Conservation (phyloP, 2,797 vertebrate species). For the Salmo trutta region DNA sequence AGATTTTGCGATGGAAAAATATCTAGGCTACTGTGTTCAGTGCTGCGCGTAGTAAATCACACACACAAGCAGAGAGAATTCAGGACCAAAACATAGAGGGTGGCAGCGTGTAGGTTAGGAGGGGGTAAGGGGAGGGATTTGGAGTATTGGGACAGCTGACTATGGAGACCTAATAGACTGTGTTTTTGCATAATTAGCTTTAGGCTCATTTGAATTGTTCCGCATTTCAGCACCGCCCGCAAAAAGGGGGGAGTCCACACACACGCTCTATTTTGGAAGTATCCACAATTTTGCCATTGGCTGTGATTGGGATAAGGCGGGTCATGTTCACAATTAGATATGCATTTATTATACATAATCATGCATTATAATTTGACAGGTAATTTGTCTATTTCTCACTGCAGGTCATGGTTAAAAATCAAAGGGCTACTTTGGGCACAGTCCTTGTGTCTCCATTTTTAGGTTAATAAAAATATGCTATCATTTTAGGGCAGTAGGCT, state of each 20-base stretch:
- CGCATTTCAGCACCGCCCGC: slow-evolving; percentile 22
- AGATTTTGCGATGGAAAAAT: not conserved
- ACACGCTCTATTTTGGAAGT: not conserved
- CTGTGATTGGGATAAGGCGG: not conserved
- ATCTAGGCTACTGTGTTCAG: not conserved
- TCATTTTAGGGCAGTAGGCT: not conserved
- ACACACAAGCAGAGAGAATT: slow-evolving; percentile 22
- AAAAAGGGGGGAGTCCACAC: slow-evolving; percentile 15
- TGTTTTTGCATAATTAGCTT: slow-evolving; percentile 20
- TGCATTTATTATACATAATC: not conserved
- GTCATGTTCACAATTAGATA: slow-evolving; percentile 2
- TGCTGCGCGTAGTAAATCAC: not conserved
- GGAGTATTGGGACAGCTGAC: not conserved
- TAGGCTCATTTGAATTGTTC: slow-evolving; percentile 43
- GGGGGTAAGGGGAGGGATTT: slow-evolving; percentile 30
- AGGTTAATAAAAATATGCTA: not conserved
- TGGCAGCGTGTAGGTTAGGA: not conserved
- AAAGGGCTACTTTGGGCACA: not conserved
- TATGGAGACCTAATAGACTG: slow-evolving; percentile 48
- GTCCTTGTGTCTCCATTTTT: not conserved
- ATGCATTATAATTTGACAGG: not conserved
- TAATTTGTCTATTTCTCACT: not conserved
- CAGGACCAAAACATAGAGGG: slow-evolving; percentile 62
- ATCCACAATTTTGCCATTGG: slow-evolving; percentile 1
- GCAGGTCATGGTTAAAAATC: not conserved